phyloP scores from a whole-genome alignment of 2,113 vertebrate genomes.

The Cebidichthys violaceus region DNA sequence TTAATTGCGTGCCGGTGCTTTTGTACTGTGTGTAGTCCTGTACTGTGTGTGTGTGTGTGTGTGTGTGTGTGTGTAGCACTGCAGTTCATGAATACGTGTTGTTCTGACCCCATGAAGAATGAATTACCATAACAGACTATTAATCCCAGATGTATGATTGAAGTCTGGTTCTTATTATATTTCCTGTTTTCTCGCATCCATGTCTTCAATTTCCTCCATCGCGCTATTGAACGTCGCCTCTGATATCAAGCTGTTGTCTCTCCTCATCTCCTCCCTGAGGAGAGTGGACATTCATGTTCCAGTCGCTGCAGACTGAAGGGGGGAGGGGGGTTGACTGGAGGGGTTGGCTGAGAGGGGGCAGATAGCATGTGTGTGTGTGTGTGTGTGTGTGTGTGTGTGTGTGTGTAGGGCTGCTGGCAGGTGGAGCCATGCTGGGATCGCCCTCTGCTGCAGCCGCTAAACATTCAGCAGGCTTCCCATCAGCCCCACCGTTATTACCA shows the following conservation, averaged over 20 bases:
- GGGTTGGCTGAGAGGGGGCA: constrained; percentile 13
- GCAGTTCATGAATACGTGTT: background rate
- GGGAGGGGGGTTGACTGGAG: constrained; percentile 10
- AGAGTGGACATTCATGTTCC: constrained; percentile 47
- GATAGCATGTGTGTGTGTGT: constrained; percentile 5
- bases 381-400: background rate
- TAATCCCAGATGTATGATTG: constrained; percentile 49
- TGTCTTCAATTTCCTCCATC: constrained; percentile 51
- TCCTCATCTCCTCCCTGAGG: constrained; percentile 24
- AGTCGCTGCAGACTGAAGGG: constrained; percentile 35
- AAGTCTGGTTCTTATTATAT: constrained; percentile 50
- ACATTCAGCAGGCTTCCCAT: constrained; percentile 71
- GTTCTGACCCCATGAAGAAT: constrained; percentile 23
- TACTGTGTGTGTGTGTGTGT: background rate
- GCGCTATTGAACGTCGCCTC: constrained; percentile 45
- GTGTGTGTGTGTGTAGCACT: background rate
- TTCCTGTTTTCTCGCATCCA: constrained; percentile 52
- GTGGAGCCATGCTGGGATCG: constrained; percentile 64
- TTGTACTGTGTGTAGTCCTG: background rate
- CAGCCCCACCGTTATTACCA: constrained; percentile 73
- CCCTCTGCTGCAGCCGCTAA: constrained; percentile 55
- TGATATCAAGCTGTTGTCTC: constrained; percentile 52
- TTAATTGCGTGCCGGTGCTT: background rate
- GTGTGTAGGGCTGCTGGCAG: constrained; percentile 23
- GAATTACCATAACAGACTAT: constrained; percentile 30